Evolutionary conservation across 2,797 vertebrate genomes (phyloP).

Genomic region (Dallia pectoralis): DNA sequence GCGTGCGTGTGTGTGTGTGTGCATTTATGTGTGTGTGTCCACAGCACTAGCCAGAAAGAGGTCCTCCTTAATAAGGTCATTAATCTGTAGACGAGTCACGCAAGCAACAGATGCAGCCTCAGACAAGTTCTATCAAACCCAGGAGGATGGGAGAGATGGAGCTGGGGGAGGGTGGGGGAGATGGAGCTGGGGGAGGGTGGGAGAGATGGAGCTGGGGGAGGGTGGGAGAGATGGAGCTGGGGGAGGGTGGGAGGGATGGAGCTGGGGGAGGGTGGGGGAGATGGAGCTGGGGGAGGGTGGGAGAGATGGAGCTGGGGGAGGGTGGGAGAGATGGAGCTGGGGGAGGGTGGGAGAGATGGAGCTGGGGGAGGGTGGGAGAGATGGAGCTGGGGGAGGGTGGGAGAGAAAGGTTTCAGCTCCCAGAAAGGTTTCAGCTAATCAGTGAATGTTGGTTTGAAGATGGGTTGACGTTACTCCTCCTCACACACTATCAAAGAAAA

Average conservation of each 20-base stretch:
- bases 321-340: neutral
- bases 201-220: neutral
- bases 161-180: constrained; percentile 19
- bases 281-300: neutral
- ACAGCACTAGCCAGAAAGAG: constrained; percentile 5
- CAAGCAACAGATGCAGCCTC: constrained; percentile 41
- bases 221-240: too few species aligned
- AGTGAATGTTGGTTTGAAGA: constrained; percentile 56
- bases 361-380: neutral
- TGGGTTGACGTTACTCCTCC: constrained; percentile 44
- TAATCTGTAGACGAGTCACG: constrained; percentile 47
- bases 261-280: neutral
- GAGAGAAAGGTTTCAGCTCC: constrained; percentile 21
- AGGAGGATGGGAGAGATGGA: constrained; percentile 41
- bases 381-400: too few species aligned
- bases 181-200: neutral
- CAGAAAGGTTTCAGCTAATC: constrained; percentile 55
- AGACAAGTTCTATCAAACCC: constrained; percentile 43
- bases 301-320: neutral
- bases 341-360: neutral
- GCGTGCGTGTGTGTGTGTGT: too few species aligned
- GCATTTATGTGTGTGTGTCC: constrained; percentile 6
- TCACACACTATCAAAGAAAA: constrained; percentile 44
- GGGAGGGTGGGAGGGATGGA: too few species aligned
- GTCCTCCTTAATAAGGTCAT: constrained; percentile 48